Percentiles rank a stretch among this genome's conserved stretches.
Conservation (phyloP, 1,140 invertebrate genomes). For the Ostrea edulis region DNA sequence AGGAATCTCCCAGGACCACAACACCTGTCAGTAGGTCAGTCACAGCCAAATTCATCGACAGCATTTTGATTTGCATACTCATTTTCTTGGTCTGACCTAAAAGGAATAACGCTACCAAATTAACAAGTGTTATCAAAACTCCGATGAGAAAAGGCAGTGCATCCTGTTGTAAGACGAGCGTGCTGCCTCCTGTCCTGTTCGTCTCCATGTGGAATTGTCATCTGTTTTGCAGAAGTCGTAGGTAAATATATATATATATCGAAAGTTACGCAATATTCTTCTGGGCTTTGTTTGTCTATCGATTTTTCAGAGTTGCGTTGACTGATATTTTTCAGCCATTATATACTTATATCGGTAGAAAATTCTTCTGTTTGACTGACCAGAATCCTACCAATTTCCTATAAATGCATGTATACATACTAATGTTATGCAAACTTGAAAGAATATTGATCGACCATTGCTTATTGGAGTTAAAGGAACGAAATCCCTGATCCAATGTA, state of each 20-base stretch:
- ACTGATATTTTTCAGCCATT: no score
- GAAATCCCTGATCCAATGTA: no score
- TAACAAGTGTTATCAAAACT: background rate
- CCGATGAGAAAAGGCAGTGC: background rate
- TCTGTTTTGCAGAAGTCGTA: background rate
- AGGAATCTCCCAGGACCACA: background rate
- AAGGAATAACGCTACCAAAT: background rate
- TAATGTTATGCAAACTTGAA: no score
- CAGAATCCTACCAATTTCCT: no score
- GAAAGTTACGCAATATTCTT: no score
- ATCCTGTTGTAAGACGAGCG: background rate
- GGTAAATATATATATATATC: background rate
- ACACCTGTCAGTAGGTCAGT: background rate
- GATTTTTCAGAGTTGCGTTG: no score
- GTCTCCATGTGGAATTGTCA: background rate
- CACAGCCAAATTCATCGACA: background rate
- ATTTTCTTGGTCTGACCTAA: background rate
- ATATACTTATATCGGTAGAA: no score
- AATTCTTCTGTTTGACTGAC: no score
- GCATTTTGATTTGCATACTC: background rate
- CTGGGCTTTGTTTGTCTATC: no score
- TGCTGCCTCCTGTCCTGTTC: background rate
- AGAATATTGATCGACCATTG: no score
- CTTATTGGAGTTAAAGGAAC: no score
- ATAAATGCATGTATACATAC: no score